A percentile compares a stretch with the other conserved stretches of the same genome.
phyloP scores from a whole-genome alignment of 2,888 invertebrate species.

The Oscheius sp. region DNA sequence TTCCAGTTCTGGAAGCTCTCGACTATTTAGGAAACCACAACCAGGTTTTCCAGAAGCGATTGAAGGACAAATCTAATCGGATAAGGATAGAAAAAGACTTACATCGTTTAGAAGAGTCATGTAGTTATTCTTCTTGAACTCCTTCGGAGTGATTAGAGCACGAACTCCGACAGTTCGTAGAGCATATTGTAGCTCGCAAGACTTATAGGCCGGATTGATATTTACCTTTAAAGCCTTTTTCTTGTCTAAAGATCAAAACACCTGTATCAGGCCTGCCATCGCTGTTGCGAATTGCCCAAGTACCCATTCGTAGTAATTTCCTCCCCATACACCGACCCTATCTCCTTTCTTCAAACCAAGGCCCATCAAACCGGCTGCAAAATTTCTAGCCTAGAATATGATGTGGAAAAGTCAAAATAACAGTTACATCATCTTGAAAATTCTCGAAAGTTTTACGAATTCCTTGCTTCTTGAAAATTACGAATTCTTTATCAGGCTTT shows the following conservation, averaged over 20 bases:
- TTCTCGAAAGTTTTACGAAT: slow-evolving; percentile 64
- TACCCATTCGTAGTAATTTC: slow-evolving; percentile 82
- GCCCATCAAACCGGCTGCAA: slow-evolving; percentile 80
- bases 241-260: slow-evolving; percentile 63
- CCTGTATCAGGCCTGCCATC: slow-evolving; percentile 80
- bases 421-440: slow-evolving; percentile 64
- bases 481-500: slow-evolving; percentile 63
- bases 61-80: slow-evolving; percentile 11
- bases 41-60: slow-evolving; percentile 18
- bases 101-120: slow-evolving; percentile 36
- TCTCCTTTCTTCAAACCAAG: slow-evolving; percentile 81
- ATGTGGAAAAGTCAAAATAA: neutral
- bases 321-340: slow-evolving; percentile 83
- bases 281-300: slow-evolving; percentile 79
- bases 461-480: slow-evolving; percentile 57
- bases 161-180: slow-evolving; percentile 78
- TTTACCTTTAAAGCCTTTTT: slow-evolving; percentile 75
- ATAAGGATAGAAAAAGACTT: neutral
- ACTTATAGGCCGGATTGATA: slow-evolving; percentile 81
- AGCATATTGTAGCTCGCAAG: slow-evolving; percentile 79
- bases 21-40: neutral
- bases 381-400: slow-evolving; percentile 76
- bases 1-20: slow-evolving; percentile 23
- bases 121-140: slow-evolving; percentile 78
- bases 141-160: slow-evolving; percentile 78